Base-by-base conservation (phyloP, 2,797 vertebrate genomes). In the Phoeniculus purpureus region DNA sequence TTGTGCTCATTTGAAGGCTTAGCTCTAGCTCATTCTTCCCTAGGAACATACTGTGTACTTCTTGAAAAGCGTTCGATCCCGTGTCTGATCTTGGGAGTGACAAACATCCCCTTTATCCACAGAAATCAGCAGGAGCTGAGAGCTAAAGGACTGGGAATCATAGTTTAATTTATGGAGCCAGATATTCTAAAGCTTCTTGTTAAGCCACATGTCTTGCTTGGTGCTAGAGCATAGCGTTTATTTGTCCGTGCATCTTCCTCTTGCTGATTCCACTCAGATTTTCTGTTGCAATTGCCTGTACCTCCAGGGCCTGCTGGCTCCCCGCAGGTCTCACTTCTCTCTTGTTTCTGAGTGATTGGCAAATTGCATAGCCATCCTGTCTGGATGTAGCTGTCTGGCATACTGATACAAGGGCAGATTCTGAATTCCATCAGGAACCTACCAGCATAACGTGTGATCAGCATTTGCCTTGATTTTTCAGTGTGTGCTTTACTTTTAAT, bases 1-100 rank as follows among this genome's bases (percentile, higher is more conserved):
- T 95, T 83, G 91, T 94, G 95, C 87, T 96, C 90, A 70, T 96
- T 90, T 95, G 91, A 84, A 67, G 79, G 87, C 93, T 91, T 89
- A 85, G 92, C 81, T 89, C 81, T 92, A 83, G 87, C 75, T 80
- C 45, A 6, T 78, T 93, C 94, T 94, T 96, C 93, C 90, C 40
- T 23, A 94, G 95, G 94, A 95, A 94, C 85, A 91, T 20, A 26
- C 77, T 74, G 68, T 87, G 90, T 84, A 78, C 18, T 79, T 80
- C 87, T 92, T 93, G 84, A 87, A 94, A 95, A 96, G 96, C 78
- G 61, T 89, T 94, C 5, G 23, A 81, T 81, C 45, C 43, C 32
- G 48, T 7, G 1, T 88, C 66, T 89, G 86, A 91, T 95, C 91
- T 91, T 70, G 74, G 65, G 83, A 81, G 84, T 86, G 92, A 89